These are phyloP conservation scores for Gadopsis marmoratus DNA, from an alignment of 2,797 vertebrate genomes.

Conservation along the genomic window DNA sequence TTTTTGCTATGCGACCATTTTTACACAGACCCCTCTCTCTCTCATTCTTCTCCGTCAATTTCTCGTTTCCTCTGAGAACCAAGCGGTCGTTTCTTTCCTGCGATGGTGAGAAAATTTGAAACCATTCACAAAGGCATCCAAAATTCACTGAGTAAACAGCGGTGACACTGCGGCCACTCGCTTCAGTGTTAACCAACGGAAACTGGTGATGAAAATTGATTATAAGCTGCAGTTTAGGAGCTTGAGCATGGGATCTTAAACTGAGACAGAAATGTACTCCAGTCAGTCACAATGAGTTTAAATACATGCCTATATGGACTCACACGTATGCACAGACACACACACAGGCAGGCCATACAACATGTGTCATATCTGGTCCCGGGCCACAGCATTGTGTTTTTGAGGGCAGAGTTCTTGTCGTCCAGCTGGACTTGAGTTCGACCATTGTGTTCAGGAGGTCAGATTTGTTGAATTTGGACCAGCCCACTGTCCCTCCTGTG, in stretches of 20 bases:
- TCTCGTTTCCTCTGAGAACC: constrained; percentile 72
- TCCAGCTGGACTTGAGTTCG: constrained; percentile 60
- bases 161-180: constrained; percentile 16
- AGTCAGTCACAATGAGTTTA: not conserved
- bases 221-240: constrained; percentile 33
- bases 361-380: constrained; percentile 62
- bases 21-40: constrained; percentile 11
- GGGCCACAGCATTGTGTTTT: constrained; percentile 73
- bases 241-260: constrained; percentile 19
- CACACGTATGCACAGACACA: not conserved
- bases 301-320: not conserved
- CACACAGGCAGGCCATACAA: constrained; percentile 14
- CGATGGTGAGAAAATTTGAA: constrained; percentile 69
- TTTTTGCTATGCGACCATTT: constrained; percentile 10
- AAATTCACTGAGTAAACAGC: constrained; percentile 26
- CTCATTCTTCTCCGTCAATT: constrained; percentile 20
- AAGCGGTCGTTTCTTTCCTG: constrained; percentile 63
- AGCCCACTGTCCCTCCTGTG: constrained; percentile 47
- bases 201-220: constrained; percentile 46
- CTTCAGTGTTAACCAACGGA: constrained; percentile 23
- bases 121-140: constrained; percentile 58
- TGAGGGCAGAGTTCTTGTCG: constrained; percentile 58
- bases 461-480: constrained; percentile 80
- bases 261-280: constrained; percentile 1
- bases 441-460: constrained; percentile 79